Evolutionary conservation across 2,888 invertebrate genomes (phyloP).

Genomic region (Phalangium opilio): DNA sequence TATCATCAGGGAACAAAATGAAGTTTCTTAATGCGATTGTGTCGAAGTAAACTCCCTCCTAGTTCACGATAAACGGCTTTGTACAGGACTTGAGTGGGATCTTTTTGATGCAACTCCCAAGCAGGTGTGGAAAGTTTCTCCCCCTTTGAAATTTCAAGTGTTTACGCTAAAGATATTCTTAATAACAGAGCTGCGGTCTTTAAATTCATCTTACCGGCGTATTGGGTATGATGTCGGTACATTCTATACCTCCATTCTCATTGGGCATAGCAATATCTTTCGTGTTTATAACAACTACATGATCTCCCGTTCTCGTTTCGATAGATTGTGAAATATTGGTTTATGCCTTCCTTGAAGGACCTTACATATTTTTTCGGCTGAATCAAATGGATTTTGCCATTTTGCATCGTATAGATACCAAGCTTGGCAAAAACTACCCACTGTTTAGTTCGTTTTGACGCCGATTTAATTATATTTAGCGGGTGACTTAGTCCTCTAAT

Average conservation of each 20-base stretch:
- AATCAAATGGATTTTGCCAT: slow-evolving; percentile 88
- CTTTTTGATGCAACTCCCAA: slow-evolving; percentile 79
- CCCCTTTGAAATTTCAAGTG: slow-evolving; percentile 27
- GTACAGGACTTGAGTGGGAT: slow-evolving; percentile 73
- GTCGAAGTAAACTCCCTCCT: slow-evolving; percentile 54
- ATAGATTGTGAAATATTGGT: slow-evolving; percentile 82
- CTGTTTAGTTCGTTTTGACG: slow-evolving; percentile 47
- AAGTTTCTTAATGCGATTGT: slow-evolving; percentile 63
- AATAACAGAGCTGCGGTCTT: too few species aligned
- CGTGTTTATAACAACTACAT: slow-evolving; percentile 84
- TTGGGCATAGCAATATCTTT: slow-evolving; percentile 35
- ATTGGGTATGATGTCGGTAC: slow-evolving; percentile 32
- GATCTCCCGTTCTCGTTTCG: slow-evolving; percentile 85
- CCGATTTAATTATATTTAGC: slow-evolving; percentile 8
- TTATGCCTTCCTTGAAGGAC: slow-evolving; percentile 78
- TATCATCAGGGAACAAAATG: slow-evolving; percentile 66
- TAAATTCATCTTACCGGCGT: slow-evolving; percentile 44
- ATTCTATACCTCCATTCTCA: slow-evolving; percentile 30
- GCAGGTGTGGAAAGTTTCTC: slow-evolving; percentile 80
- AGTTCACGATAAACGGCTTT: slow-evolving; percentile 70
- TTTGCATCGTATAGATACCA: slow-evolving; percentile 96
- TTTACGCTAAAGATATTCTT: too few species aligned
- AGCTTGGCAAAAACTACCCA: slow-evolving; percentile 88
- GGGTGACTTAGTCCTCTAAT: too few species aligned
- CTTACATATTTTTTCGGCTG: slow-evolving; percentile 56